Evolutionary conservation across 2,797 vertebrate species (phyloP).

Genomic region (Miichthys miiuy): DNA sequence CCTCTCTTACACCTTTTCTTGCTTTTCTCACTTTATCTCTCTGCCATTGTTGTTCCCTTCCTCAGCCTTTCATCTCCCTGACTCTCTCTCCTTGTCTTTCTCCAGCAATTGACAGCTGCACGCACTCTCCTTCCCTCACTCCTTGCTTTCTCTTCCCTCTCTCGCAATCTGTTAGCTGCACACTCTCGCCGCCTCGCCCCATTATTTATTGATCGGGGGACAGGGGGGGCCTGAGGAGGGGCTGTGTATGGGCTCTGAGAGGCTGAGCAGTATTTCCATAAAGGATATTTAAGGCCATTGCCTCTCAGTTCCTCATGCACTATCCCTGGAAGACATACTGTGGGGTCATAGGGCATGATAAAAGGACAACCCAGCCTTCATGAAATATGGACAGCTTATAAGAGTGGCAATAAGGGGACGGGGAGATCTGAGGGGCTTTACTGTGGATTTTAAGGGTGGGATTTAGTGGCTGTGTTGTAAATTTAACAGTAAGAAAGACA

Average conservation of each 20-base stretch:
- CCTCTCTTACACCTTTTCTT: slow-evolving; percentile 10
- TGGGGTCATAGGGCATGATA: slow-evolving; percentile 70
- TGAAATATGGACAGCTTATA: slow-evolving; percentile 74
- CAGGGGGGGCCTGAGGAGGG: slow-evolving; percentile 35
- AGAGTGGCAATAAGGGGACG: slow-evolving; percentile 42
- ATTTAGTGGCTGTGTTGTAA: slow-evolving; percentile 48
- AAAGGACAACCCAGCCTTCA: slow-evolving; percentile 63
- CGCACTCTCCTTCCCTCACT: slow-evolving; percentile 32
- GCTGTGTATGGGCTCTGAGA: slow-evolving; percentile 46
- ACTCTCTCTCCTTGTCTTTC: slow-evolving; percentile 16
- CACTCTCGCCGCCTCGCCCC: slow-evolving; percentile 64
- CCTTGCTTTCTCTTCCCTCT: slow-evolving; percentile 25
- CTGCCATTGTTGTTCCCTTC: slow-evolving; percentile 41
- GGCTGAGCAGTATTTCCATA: slow-evolving; percentile 78
- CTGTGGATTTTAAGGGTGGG: slow-evolving; percentile 30
- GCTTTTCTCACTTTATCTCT: slow-evolving; percentile 16
- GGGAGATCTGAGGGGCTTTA: slow-evolving; percentile 35
- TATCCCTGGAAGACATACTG: slow-evolving; percentile 63
- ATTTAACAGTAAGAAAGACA: slow-evolving; percentile 51
- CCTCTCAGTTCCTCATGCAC: slow-evolving; percentile 50
- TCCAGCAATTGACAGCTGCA: slow-evolving; percentile 44
- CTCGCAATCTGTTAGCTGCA: slow-evolving; percentile 81
- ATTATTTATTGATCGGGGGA: slow-evolving; percentile 86
- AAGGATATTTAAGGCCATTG: slow-evolving; percentile 81
- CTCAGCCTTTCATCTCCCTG: slow-evolving; percentile 18